Evolutionary conservation across 2,888 invertebrate genomes (phyloP).

Genomic region (Plagodis dolabraria): DNA sequence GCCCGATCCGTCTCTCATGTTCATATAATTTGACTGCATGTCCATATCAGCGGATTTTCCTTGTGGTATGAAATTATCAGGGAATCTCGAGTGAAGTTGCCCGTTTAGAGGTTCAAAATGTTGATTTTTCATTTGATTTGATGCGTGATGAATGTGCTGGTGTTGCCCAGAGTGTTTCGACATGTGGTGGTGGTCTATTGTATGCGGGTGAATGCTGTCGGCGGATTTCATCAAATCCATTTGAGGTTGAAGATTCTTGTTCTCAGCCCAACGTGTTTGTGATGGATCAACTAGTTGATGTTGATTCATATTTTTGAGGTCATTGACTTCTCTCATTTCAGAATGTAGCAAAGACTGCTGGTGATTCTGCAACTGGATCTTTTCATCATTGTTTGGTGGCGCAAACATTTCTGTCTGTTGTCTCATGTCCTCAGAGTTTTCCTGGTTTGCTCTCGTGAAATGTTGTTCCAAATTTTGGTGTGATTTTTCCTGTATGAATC

Average conservation of each 20-base stretch:
- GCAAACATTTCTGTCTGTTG: constrained; percentile 8
- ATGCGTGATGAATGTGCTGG: constrained; percentile 30
- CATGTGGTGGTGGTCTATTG: constrained; percentile 22
- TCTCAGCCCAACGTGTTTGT: constrained; percentile 33
- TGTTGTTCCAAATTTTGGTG: constrained; percentile 11
- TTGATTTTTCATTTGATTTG: constrained; percentile 24
- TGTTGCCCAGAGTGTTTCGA: constrained; percentile 33
- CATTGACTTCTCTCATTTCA: constrained; percentile 39
- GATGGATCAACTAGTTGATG: constrained; percentile 23
- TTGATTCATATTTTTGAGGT: constrained; percentile 20
- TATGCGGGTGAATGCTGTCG: constrained; percentile 26
- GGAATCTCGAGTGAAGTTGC: constrained; percentile 22
- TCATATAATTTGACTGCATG: constrained; percentile 38
- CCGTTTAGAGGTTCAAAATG: constrained; percentile 18
- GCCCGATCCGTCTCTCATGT: constrained; percentile 52
- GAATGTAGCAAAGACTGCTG: constrained; percentile 8
- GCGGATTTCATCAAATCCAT: constrained; percentile 32
- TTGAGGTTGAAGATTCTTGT: constrained; percentile 30
- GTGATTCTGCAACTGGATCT: constrained; percentile 4
- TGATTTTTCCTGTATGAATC: constrained; percentile 6
- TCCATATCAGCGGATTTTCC: constrained; percentile 55
- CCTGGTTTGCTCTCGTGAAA: constrained; percentile 20
- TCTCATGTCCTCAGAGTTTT: constrained; percentile 14
- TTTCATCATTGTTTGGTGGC: constrained; percentile 3
- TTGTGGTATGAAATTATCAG: constrained; percentile 40